A percentile compares a stretch with the other conserved stretches of the same genome.
These are phyloP conservation scores for Gymnothorax reevesii DNA, from an alignment of 2,797 vertebrate species.

Conservation along the genomic window DNA sequence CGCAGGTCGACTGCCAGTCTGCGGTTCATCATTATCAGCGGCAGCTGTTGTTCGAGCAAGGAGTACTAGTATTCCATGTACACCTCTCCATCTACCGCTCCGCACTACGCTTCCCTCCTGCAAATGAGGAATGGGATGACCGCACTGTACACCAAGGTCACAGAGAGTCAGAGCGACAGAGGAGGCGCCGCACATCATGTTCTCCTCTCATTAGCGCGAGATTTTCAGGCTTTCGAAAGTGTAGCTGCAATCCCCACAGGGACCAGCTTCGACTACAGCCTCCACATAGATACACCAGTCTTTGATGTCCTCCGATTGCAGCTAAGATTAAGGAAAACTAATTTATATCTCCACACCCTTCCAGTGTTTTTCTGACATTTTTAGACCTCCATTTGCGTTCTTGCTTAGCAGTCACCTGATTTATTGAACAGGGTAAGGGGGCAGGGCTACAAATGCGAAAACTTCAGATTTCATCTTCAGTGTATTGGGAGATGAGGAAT, in stretches of 20 bases:
- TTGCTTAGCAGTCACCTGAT: slow-evolving; percentile 21
- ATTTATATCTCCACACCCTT: slow-evolving; percentile 34
- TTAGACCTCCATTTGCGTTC: neutral
- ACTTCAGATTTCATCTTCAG: neutral
- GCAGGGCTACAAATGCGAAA: slow-evolving; percentile 10
- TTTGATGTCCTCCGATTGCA: slow-evolving; percentile 49
- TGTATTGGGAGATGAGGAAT: neutral
- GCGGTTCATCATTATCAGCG: neutral
- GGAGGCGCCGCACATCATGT: slow-evolving; percentile 2
- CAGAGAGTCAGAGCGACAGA: slow-evolving; percentile 10
- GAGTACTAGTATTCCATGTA: neutral
- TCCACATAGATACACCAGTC: slow-evolving; percentile 44
- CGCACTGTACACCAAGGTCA: neutral
- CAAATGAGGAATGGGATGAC: slow-evolving; percentile 3
- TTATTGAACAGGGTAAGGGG: slow-evolving; percentile 16
- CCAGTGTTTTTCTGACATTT: neutral
- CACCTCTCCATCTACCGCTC: neutral
- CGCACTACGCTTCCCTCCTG: slow-evolving; percentile 19
- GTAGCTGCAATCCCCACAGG: slow-evolving; percentile 3
- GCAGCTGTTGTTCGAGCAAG: neutral
- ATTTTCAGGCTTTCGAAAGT: neutral
- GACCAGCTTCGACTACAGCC: slow-evolving; percentile 1
- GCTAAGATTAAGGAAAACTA: slow-evolving; percentile 46
- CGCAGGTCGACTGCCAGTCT: neutral
- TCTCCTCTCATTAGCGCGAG: neutral